Percentiles rank a stretch among this genome's conserved stretches.
Evolutionary conservation across 2,888 invertebrate genomes (phyloP).

Genomic region (Schizaphis graminum): DNA sequence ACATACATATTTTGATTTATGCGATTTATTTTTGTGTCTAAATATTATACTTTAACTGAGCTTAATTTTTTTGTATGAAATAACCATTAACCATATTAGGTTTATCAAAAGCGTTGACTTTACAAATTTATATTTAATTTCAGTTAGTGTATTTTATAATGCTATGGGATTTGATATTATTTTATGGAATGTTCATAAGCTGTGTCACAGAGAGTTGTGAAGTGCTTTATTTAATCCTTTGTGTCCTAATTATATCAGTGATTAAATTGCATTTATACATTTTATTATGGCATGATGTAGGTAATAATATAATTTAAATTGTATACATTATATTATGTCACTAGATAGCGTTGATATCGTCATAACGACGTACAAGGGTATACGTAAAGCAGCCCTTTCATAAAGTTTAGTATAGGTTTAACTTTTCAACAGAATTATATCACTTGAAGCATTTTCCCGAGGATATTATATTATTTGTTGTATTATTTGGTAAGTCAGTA

Average conservation of each 20-base stretch:
- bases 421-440: constrained; percentile 43
- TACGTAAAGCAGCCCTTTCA: constrained; percentile 29
- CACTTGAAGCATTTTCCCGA: constrained; percentile 4
- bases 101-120: background rate
- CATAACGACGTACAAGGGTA: constrained; percentile 23
- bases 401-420: constrained; percentile 53
- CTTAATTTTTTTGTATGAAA: background rate
- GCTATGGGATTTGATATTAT: background rate
- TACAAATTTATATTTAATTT: background rate
- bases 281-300: background rate
- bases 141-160: background rate
- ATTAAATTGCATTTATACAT: constrained; percentile 19
- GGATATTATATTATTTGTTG: background rate
- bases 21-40: background rate
- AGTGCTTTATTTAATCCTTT: constrained; percentile 42
- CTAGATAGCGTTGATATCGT: constrained; percentile 56
- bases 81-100: background rate
- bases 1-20: background rate
- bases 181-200: background rate
- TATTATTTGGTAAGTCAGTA: constrained; percentile 5
- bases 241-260: constrained; percentile 29
- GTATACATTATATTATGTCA: background rate
- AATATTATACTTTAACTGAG: background rate
- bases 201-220: background rate
- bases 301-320: constrained; percentile 13